A percentile compares a stretch with the other conserved stretches of the same genome.
Evolutionary conservation across 2,113 vertebrate species (phyloP).

Genomic region (Rana temporaria): DNA sequence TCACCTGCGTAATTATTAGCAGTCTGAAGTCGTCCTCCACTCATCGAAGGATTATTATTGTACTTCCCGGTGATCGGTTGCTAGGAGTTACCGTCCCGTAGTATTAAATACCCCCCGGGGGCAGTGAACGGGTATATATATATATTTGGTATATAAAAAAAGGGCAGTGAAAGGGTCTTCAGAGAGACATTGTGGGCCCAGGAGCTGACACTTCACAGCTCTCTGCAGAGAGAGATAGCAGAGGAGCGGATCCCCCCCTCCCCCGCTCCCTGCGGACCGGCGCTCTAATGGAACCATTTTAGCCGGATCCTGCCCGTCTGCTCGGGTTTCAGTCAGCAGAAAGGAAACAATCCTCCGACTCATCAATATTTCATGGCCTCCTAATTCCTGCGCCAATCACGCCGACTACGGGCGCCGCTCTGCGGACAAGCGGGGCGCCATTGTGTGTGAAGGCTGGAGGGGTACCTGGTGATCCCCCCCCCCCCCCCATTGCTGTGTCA

Average conservation of each 20-base stretch:
- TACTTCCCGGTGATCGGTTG: no score
- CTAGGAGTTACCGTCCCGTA: background rate
- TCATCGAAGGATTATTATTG: no score
- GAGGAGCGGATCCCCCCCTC: background rate
- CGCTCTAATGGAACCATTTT: conserved; percentile 49
- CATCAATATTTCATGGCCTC: conserved; percentile 42
- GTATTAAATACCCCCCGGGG: background rate
- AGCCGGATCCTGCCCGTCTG: conserved; percentile 21
- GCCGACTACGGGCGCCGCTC: background rate
- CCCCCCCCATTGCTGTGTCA: no score
- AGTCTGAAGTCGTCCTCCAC: no score
- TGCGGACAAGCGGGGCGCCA: background rate
- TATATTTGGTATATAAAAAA: no score
- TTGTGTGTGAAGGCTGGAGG: background rate
- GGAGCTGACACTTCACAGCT: background rate
- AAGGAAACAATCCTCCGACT: conserved; percentile 35
- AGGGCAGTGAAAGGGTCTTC: no score
- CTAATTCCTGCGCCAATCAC: background rate
- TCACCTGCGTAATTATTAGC: no score
- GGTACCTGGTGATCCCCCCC: no score
- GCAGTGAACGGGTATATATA: no score
- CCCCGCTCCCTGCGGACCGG: conserved; percentile 1
- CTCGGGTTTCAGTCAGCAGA: conserved; percentile 45
- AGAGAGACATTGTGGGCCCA: background rate
- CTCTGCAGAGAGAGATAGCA: background rate